Evolutionary conservation across 2,797 vertebrate species (phyloP).

Genomic region (Potorous gilbertii): DNA sequence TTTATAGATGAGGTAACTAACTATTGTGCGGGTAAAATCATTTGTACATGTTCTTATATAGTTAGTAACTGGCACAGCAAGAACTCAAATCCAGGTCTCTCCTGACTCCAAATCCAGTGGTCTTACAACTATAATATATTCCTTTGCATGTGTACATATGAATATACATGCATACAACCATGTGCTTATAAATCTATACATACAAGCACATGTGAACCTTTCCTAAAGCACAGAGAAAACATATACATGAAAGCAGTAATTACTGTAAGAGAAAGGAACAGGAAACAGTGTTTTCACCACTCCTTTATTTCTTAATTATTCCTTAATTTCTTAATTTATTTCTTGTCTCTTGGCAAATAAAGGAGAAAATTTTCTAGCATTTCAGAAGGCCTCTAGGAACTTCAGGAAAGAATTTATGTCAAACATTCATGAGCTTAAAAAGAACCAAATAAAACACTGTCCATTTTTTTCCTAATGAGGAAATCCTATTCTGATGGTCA

Average conservation of each 20-base stretch:
- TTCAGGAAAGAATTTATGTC: constrained; percentile 42
- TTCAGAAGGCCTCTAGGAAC: constrained; percentile 61
- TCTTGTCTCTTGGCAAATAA: constrained; percentile 51
- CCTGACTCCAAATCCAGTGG: background rate
- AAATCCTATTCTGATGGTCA: constrained; percentile 38
- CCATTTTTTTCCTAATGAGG: constrained; percentile 38
- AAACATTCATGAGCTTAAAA: constrained; percentile 62
- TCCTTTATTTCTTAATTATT: too few species aligned
- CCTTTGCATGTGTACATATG: background rate
- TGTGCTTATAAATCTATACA: background rate
- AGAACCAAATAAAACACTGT: background rate
- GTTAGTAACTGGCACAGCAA: background rate
- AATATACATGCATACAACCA: background rate
- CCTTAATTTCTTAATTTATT: constrained; percentile 70
- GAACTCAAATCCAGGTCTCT: background rate
- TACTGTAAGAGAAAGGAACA: constrained; percentile 49
- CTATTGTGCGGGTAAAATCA: background rate
- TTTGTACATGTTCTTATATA: background rate
- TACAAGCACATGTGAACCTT: constrained; percentile 1
- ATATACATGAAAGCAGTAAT: constrained; percentile 44
- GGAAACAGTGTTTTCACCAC: constrained; percentile 58
- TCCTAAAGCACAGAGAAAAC: constrained; percentile 24
- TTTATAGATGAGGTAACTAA: background rate
- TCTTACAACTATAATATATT: background rate
- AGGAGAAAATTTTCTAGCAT: constrained; percentile 27